Evolutionary conservation across 1,140 invertebrate species (phyloP).

Genomic region (Melitaea cinxia): DNA sequence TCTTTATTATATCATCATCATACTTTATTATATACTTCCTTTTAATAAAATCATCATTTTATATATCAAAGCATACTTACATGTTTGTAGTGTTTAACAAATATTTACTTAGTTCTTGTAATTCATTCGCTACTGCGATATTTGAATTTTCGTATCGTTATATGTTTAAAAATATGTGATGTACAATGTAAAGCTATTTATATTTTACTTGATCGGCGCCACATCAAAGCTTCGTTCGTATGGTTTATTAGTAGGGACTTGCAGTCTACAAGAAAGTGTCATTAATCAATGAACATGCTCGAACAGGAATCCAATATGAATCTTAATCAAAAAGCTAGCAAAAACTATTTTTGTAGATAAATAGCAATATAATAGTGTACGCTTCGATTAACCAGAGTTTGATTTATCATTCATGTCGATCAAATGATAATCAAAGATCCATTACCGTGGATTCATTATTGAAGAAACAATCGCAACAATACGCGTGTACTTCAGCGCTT

Average conservation of each 20-base stretch:
- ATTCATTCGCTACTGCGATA: no score
- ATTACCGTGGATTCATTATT: conserved; percentile 63
- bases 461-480: conserved; percentile 57
- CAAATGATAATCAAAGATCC: conserved; percentile 64
- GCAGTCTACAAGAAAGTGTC: conserved; percentile 52
- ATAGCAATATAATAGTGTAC: conserved; percentile 45
- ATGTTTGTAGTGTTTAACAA: background rate
- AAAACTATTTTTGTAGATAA: conserved; percentile 51
- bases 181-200: background rate
- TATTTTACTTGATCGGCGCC: background rate
- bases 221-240: conserved; percentile 6
- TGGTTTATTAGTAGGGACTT: conserved; percentile 30
- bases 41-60: conserved; percentile 2
- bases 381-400: conserved; percentile 43
- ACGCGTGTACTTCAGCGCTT: conserved; percentile 48
- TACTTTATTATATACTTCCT: no score
- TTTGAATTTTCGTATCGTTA: no score
- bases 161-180: background rate
- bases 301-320: conserved; percentile 50
- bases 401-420: conserved; percentile 66
- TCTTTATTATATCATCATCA: no score
- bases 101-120: background rate
- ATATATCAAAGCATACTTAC: background rate
- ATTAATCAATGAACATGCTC: conserved; percentile 59
- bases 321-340: conserved; percentile 56